These are phyloP conservation scores for Ptychoptera contaminata DNA, from an alignment of 2,888 invertebrate species.

Conservation along the genomic window DNA sequence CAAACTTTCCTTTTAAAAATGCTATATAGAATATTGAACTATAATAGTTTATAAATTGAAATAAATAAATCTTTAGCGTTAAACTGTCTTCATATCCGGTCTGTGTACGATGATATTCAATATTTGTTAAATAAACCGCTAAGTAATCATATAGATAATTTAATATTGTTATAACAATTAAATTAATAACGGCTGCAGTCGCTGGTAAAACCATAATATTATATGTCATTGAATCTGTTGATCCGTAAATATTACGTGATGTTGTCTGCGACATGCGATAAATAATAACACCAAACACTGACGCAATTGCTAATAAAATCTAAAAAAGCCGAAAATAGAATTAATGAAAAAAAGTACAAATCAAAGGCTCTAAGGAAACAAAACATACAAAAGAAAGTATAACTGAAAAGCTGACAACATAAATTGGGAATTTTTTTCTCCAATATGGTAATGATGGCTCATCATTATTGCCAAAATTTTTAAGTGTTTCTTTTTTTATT, in stretches of 20 bases:
- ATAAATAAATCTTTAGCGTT: slow-evolving; percentile 71
- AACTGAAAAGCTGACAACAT: slow-evolving; percentile 51
- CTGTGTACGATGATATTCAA: slow-evolving; percentile 64
- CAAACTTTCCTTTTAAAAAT: slow-evolving; percentile 60
- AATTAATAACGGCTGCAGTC: slow-evolving; percentile 63
- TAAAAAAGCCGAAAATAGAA: slow-evolving; percentile 25
- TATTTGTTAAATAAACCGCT: slow-evolving; percentile 53
- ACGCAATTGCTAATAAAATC: slow-evolving; percentile 51
- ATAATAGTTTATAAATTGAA: slow-evolving; percentile 83
- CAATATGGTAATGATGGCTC: slow-evolving; percentile 66
- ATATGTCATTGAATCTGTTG: slow-evolving; percentile 34
- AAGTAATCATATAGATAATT: slow-evolving; percentile 50
- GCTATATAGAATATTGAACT: slow-evolving; percentile 77
- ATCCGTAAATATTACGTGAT: slow-evolving; percentile 37
- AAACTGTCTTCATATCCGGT: slow-evolving; percentile 75
- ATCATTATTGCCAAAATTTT: slow-evolving; percentile 39
- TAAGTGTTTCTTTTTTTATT: slow-evolving; percentile 31
- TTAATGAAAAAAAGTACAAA: too few relatives aligned
- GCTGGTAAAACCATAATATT: slow-evolving; percentile 52
- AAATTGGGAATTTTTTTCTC: slow-evolving; percentile 54
- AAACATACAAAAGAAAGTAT: slow-evolving; percentile 30
- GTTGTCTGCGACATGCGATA: slow-evolving; percentile 55
- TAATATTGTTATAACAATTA: slow-evolving; percentile 57
- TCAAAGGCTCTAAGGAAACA: too few relatives aligned
- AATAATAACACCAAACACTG: slow-evolving; percentile 60